phyloP scores from a whole-genome alignment of 1,140 invertebrate species.

The Temnothorax nylanderi region DNA sequence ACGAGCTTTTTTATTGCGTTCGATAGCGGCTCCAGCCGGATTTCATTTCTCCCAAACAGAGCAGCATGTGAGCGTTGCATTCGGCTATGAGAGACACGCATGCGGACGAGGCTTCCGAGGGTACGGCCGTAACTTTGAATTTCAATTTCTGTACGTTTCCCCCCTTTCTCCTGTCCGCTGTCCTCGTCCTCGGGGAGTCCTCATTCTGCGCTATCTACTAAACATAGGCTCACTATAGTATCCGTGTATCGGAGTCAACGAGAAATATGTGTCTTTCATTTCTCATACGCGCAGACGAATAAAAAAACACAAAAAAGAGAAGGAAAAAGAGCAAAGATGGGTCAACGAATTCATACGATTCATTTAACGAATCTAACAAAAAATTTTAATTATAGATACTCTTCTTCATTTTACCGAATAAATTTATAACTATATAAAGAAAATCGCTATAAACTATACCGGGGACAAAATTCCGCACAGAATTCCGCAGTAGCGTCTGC shows the following conservation, averaged over 20 bases:
- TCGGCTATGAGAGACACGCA: slow-evolving; percentile 45
- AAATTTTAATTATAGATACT: not conserved
- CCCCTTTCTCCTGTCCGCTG: slow-evolving; percentile 8
- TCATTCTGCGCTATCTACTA: slow-evolving; percentile 1
- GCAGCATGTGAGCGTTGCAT: slow-evolving; percentile 18
- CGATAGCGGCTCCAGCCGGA: slow-evolving; percentile 26
- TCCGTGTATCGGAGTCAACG: not conserved
- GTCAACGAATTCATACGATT: not conserved
- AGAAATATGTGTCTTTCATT: not conserved
- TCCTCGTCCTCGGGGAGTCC: slow-evolving; percentile 4
- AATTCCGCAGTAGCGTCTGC: slow-evolving; percentile 1
- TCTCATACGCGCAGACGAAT: not conserved
- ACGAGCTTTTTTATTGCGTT: slow-evolving; percentile 36
- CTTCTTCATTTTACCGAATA: not conserved
- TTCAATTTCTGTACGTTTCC: slow-evolving; percentile 42
- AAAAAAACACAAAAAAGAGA: not conserved
- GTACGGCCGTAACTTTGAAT: slow-evolving; percentile 63
- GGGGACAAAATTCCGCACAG: not conserved
- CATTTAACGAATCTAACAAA: not conserved
- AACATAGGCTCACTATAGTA: slow-evolving; percentile 27
- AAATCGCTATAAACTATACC: not conserved
- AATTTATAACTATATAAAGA: not conserved
- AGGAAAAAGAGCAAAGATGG: not conserved
- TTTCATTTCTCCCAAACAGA: slow-evolving; percentile 39
- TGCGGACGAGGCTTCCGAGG: slow-evolving; percentile 36